Base-by-base conservation (phyloP, 2,888 invertebrate genomes). In the Agrenia bidenticulata region DNA sequence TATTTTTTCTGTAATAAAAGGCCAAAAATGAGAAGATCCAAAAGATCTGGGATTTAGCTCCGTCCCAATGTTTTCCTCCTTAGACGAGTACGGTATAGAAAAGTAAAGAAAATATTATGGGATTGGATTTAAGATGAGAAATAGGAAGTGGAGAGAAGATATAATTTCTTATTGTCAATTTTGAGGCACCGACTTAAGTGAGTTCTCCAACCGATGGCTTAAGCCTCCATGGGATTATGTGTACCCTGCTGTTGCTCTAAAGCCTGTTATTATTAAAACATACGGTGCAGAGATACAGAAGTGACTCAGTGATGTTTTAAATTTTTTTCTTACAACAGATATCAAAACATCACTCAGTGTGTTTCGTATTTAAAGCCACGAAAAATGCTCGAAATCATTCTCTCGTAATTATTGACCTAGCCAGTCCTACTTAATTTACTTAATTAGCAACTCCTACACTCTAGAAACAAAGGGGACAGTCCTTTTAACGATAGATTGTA, bases 321-420 rank as follows among this genome's bases (percentile, higher is more conserved):
- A 32, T 32, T 32, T 32, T 32, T 32, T 32, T 32, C 32, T 11
- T 32, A 32, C 5, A 32, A n/a, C n/a, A n/a, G n/a, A n/a, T n/a
- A n/a, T n/a, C n/a, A n/a, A n/a, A n/a, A n/a, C n/a, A n/a, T n/a
- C n/a, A n/a, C n/a, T n/a, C n/a, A n/a, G n/a, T n/a, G 65, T 65
- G 65, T 68, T 68, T 68, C 65, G 61, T 65, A 64, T 65, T 68
- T n/a, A n/a, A n/a, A n/a, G n/a, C n/a, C n/a, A n/a, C n/a, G n/a
- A n/a, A n/a, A n/a, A n/a, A n/a, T n/a, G n/a, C n/a, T 32, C 32
- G 11, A 32, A 11, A 32, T 32, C 11, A 32, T 11, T 32, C 11
- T 32, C 32, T 11, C 32, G 4, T 32, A 32, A 32, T 32, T 32
- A 11, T 32, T 32, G 32, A 32, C n/a, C n/a, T n/a, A n/a, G n/a